phyloP scores from a whole-genome alignment of 2,888 invertebrate species.

The Ochropleura leucogaster region DNA sequence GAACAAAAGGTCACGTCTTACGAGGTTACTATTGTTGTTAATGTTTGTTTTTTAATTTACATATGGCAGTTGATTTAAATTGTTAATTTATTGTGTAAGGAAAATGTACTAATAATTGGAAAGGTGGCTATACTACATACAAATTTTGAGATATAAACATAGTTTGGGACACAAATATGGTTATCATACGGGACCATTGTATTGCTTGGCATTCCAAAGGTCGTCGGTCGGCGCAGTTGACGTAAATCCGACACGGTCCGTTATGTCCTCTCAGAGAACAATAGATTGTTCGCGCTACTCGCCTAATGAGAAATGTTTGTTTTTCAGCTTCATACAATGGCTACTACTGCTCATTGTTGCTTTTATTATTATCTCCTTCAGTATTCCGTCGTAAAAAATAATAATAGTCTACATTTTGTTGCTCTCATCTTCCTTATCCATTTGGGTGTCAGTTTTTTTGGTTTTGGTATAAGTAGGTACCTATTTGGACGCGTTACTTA shows the following conservation, averaged over 20 bases:
- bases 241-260: conserved; percentile 88
- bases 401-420: conserved; percentile 59
- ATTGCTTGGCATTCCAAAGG: conserved; percentile 75
- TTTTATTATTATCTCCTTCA: conserved; percentile 82
- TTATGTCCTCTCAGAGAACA: conserved; percentile 88
- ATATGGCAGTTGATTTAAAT: conserved; percentile 3
- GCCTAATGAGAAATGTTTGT: conserved; percentile 90
- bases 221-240: conserved; percentile 82
- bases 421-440: conserved; percentile 39
- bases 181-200: conserved; percentile 47
- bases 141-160: not conserved
- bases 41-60: conserved; percentile 22
- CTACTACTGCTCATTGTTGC: conserved; percentile 81
- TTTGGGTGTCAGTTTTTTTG: conserved; percentile 9
- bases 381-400: conserved; percentile 76
- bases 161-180: conserved; percentile 2
- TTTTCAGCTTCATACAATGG: conserved; percentile 86
- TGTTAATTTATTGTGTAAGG: conserved; percentile 4
- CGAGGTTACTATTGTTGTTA: conserved; percentile 6
- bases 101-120: not conserved
- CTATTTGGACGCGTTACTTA: conserved; percentile 17
- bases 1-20: conserved; percentile 24
- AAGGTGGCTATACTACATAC: not conserved
- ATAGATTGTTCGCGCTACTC: conserved; percentile 86
- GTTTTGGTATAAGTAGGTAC: conserved; percentile 35